Evolutionary conservation across 2,888 invertebrate genomes (phyloP).

Genomic region (Blastobasis lacticolella): DNA sequence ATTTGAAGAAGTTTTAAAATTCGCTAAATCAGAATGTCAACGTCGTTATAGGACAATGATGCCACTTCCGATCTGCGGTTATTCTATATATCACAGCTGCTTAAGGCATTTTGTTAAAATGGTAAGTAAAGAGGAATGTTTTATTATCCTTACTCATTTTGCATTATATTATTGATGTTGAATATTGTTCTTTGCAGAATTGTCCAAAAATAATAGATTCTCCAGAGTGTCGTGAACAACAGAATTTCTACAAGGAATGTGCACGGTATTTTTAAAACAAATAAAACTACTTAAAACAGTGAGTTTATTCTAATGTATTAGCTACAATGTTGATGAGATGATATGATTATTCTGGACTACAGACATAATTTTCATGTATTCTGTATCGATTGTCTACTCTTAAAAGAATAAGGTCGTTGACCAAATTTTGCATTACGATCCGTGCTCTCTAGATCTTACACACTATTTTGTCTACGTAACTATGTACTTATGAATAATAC

Average conservation of each 20-base stretch:
- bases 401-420: no score
- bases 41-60: conserved; percentile 13
- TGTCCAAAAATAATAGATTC: conserved; percentile 37
- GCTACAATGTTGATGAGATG: conserved; percentile 36
- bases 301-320: conserved; percentile 43
- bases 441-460: background rate
- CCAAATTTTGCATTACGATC: background rate
- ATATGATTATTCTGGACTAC: conserved; percentile 29
- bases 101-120: conserved; percentile 30
- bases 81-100: conserved; percentile 31
- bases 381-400: no score
- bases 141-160: no score
- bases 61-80: conserved; percentile 33
- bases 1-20: conserved; percentile 30
- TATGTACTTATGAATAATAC: conserved; percentile 59
- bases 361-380: background rate
- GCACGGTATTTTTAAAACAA: conserved; percentile 28
- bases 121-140: background rate
- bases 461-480: conserved; percentile 31
- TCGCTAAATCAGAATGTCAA: conserved; percentile 37
- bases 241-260: conserved; percentile 40
- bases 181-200: conserved; percentile 32
- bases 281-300: conserved; percentile 20
- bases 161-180: no score
- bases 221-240: conserved; percentile 29